Base-by-base conservation (phyloP, 2,888 invertebrate genomes). In the Trilocha varians region DNA sequence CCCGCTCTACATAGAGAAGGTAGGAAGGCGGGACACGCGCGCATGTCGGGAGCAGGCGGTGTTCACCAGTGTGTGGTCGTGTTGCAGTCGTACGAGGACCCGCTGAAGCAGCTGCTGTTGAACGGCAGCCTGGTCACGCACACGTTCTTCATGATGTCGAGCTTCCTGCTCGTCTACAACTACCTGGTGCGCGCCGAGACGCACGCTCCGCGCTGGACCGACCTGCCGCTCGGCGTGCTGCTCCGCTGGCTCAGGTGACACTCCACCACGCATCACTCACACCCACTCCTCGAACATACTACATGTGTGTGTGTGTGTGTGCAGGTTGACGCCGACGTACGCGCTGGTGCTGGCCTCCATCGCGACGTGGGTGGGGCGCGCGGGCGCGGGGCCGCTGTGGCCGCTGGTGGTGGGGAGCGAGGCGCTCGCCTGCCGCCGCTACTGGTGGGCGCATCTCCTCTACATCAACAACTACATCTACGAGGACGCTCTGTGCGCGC, bases 381-480 rank as follows among this genome's bases (percentile, higher is more conserved):
- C 61, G 1, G 72, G 71, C 44, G 37, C 46, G 6, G 87, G 87
- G 0, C 85, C 87, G 0, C 37, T 84, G 44, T 86, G 85, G 85
- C 53, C 53, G 4, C 49, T 62, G 33, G 51, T 76, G 38, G 78
- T 82, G 46, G 57, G 41, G 9, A 57, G 56, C 5, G 84, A 86
- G 50, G 53, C 75, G 0, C 34, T 34, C 2, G 70, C 73, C 33
- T 87, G 87, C 47, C 55, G 82, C 1, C 63, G 57, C 32, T 78
- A 79, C 60, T 86, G 83, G 84, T 87, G 87, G 87, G 66, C 78
- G 1, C 82, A 85, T 47, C 35, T 86, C 15, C 59, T 86, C 3
- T 85, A 77, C 47, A 41, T 86, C 58, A 84, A 87, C 60, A 86
- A 86, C 57, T 85, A 86, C 42, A 50, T 80, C 34, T 75, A 70